These are phyloP conservation scores for Gambusia holbrooki DNA, from an alignment of 2,113 vertebrate species.

Conservation along the genomic window DNA sequence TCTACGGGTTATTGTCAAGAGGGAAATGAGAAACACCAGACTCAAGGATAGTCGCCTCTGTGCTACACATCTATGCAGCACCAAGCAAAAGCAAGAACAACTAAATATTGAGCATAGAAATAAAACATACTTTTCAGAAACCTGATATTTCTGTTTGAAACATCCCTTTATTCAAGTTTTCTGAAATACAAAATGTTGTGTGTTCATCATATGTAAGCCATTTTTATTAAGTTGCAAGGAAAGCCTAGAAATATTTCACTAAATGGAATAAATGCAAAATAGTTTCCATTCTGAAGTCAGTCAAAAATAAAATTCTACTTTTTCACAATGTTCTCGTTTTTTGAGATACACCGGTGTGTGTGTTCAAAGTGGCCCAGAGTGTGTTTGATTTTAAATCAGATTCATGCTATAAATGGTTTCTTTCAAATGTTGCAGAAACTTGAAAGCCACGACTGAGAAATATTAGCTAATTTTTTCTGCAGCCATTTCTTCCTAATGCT, in stretches of 20 bases:
- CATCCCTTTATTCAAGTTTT: background rate
- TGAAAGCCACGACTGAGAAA: background rate
- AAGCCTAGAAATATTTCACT: background rate
- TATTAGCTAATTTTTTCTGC: constrained; percentile 7
- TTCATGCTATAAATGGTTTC: constrained; percentile 2
- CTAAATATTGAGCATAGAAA: background rate
- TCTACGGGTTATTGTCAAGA: too few relatives aligned
- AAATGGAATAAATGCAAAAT: background rate
- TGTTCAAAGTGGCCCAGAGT: background rate
- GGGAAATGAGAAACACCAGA: too few relatives aligned
- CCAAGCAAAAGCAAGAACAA: background rate
- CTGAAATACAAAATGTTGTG: background rate
- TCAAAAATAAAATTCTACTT: background rate
- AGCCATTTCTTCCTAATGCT: constrained; percentile 22
- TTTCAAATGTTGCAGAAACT: constrained; percentile 13
- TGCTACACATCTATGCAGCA: background rate
- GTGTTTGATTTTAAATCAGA: background rate
- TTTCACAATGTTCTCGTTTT: background rate
- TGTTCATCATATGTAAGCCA: background rate
- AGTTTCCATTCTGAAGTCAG: background rate
- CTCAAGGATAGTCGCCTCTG: background rate
- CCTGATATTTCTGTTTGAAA: background rate
- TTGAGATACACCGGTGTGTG: background rate
- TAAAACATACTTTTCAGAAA: background rate
- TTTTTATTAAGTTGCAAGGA: background rate